phyloP scores from a whole-genome alignment of 2,888 invertebrate genomes.

The Candidula unifasciata region DNA sequence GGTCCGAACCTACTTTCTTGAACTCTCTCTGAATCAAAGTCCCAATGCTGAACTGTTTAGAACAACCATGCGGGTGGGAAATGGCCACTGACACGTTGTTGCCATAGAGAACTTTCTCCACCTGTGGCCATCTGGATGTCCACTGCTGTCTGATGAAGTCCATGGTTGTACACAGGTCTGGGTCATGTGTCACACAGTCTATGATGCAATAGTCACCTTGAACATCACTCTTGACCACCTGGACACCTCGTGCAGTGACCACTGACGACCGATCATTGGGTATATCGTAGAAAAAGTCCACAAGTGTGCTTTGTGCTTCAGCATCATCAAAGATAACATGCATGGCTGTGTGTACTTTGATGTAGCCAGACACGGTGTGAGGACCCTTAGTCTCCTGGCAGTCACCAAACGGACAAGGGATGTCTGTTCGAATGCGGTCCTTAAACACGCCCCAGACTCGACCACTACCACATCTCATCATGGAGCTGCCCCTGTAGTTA shows the following conservation, averaged over 20 bases:
- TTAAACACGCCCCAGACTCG: constrained; percentile 11
- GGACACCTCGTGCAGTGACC: not conserved
- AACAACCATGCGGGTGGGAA: constrained; percentile 28
- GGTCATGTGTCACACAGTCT: constrained; percentile 31
- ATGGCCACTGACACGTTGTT: constrained; percentile 9
- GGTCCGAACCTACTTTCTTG: not conserved
- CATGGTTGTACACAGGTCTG: not conserved
- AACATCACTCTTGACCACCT: not conserved
- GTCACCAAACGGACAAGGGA: not conserved
- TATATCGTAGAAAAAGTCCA: constrained; percentile 23
- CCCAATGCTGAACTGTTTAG: constrained; percentile 20
- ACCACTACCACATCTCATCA: constrained; percentile 11
- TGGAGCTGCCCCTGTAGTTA: not conserved
- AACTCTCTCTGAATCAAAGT: not conserved
- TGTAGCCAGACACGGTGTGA: not conserved
- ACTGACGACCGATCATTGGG: not conserved
- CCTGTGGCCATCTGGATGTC: not conserved
- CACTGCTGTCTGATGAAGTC: not conserved
- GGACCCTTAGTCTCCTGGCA: not conserved
- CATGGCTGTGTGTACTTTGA: constrained; percentile 12
- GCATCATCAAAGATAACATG: constrained; percentile 22
- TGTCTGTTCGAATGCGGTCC: not conserved
- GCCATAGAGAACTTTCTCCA: not conserved
- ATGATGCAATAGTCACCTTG: constrained; percentile 16
- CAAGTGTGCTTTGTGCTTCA: not conserved